These are phyloP conservation scores for Aquatica leii DNA, from an alignment of 2,888 invertebrate species.

Conservation along the genomic window DNA sequence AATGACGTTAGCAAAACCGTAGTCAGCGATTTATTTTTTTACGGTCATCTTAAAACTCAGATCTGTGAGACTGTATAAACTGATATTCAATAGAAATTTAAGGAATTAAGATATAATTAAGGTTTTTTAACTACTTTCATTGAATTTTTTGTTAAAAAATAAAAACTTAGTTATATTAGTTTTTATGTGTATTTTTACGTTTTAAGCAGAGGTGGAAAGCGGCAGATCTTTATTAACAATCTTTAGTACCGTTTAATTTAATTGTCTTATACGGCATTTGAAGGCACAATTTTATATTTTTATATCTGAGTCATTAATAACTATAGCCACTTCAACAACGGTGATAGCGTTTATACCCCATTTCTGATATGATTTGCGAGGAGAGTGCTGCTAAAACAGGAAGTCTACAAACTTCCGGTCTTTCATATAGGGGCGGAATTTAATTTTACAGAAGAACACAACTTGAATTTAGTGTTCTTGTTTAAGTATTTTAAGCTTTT, in stretches of 20 bases:
- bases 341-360: constrained; percentile 35
- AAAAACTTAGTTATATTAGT: too few species aligned
- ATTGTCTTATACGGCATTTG: constrained; percentile 22
- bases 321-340: constrained; percentile 31
- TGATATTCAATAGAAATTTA: too few species aligned
- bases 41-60: too few species aligned
- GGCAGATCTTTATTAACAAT: not conserved
- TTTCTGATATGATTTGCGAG: constrained; percentile 40
- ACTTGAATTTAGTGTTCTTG: constrained; percentile 57
- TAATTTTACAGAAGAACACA: constrained; percentile 58
- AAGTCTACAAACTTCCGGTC: constrained; percentile 35
- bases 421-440: constrained; percentile 48
- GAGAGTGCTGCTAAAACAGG: constrained; percentile 37
- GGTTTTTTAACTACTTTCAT: too few species aligned
- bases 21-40: too few species aligned
- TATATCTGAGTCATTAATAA: constrained; percentile 35
- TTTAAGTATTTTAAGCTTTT: constrained; percentile 40
- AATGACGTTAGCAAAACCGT: too few species aligned
- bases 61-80: too few species aligned
- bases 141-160: too few species aligned
- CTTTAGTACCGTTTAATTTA: constrained; percentile 12
- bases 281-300: constrained; percentile 28
- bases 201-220: too few species aligned
- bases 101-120: too few species aligned
- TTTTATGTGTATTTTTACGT: too few species aligned